Evolutionary conservation across 2,113 vertebrate species (phyloP), one percentile per base, ranked within the genome.

Genomic region (Phoenicopterus ruber): DNA sequence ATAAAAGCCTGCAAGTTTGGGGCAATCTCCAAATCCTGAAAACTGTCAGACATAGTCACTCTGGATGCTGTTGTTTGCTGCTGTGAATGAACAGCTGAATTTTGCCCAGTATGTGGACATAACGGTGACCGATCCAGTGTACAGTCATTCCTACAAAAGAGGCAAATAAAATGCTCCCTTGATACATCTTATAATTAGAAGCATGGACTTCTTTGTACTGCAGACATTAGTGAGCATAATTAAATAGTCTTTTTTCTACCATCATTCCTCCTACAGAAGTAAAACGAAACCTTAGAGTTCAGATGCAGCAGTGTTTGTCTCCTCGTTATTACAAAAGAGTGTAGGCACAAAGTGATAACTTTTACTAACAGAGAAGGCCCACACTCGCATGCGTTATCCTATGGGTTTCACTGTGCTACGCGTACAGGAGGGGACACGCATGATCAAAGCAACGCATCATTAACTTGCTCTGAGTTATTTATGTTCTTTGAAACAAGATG

Each of bases 401-500:
- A 0, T 6, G 28, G 52, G 15, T 82, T 93, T 85, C 61, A 22
- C 59, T 67, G 11, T 42, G 40, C 13, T 46, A 28, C 17, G 49
- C 3, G 1, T 74, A 31, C 26, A 54, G 38, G 50, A 70, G 44
- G 22, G n/a, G 57, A 63, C 40, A 36, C 11, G 40, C 8, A 15
- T 76, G 81, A 93, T 79, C 87, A 96, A 94, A 86, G 28, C 20
- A 77, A 95, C 81, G 42, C 59, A 86, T 97, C 86, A 57, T 55
- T 71, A 89, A 86, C 67, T 95, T 82, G 8, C 87, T 94, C 73
- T 71, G 80, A 94, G 93, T 95, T 96, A 97, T 95, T 97, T 96
- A 77, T 79, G 29, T 62, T 70, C 89, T 97, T 96, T 97, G 86
- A 97, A 97, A 97, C 76, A 92, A 93, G 93, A 89, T 72, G 55